phyloP scores from a whole-genome alignment of 2,888 invertebrate species.

The Chalcosyrphus nemorum region DNA sequence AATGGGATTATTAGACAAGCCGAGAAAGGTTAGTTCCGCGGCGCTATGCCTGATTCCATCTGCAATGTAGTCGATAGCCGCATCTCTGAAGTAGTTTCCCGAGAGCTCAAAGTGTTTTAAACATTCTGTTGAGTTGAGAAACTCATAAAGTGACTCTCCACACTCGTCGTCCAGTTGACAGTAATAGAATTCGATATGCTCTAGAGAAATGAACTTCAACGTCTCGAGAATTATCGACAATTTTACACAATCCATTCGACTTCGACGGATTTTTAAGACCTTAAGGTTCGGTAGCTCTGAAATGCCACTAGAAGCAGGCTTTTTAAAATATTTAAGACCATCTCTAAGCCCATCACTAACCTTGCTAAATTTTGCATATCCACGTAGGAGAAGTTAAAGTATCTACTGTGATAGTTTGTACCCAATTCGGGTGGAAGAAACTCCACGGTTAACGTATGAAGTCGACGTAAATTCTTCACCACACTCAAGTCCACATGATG shows the following conservation, averaged over 20 bases:
- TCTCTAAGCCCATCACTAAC: conserved; percentile 54
- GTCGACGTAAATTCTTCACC: conserved; percentile 75
- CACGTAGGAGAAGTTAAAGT: conserved; percentile 77
- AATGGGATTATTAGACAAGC: conserved; percentile 76
- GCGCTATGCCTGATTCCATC: conserved; percentile 46
- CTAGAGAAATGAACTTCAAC: conserved; percentile 74
- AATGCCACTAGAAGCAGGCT: conserved; percentile 74
- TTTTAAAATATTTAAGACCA: background rate
- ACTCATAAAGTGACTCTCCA: conserved; percentile 72
- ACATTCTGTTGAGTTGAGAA: conserved; percentile 72
- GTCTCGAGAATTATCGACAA: conserved; percentile 74
- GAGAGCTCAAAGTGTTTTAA: conserved; percentile 76
- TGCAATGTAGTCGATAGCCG: conserved; percentile 62
- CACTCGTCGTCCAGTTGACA: conserved; percentile 77
- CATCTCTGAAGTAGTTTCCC: conserved; percentile 74
- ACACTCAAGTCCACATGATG: conserved; percentile 78
- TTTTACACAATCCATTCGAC: conserved; percentile 77
- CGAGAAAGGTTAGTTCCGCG: conserved; percentile 75
- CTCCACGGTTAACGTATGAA: conserved; percentile 76
- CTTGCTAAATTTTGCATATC: conserved; percentile 76
- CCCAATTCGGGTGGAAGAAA: conserved; percentile 77
- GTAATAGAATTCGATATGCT: conserved; percentile 77
- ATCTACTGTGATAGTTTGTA: conserved; percentile 76
- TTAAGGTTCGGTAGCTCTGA: conserved; percentile 72
- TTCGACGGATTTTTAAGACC: conserved; percentile 77